Evolutionary conservation across 2,888 invertebrate genomes (phyloP).

Genomic region (Graphium colonna): DNA sequence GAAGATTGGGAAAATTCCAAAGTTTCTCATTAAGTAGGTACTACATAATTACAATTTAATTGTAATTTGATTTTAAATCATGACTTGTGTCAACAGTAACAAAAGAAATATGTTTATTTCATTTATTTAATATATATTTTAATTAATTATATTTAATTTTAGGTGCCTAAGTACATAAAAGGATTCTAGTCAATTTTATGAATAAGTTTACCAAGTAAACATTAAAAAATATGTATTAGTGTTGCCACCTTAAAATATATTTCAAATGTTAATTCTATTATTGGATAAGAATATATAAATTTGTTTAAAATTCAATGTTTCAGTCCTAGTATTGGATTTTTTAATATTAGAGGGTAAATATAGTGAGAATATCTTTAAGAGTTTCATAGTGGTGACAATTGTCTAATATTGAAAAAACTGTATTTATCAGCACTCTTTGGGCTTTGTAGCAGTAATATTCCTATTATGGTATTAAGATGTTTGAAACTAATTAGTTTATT

Average conservation of each 20-base stretch:
- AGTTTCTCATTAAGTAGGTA: slow-evolving; percentile 6
- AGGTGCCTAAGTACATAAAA: slow-evolving; percentile 52
- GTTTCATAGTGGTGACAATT: slow-evolving; percentile 32
- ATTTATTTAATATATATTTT: background rate
- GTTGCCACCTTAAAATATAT: slow-evolving; percentile 13
- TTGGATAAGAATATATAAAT: slow-evolving; percentile 2
- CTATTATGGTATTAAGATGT: slow-evolving; percentile 7
- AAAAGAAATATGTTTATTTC: slow-evolving; percentile 1
- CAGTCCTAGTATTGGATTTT: slow-evolving; percentile 9
- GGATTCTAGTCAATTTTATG: slow-evolving; percentile 66
- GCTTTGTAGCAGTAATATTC: slow-evolving; percentile 3
- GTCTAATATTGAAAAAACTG: slow-evolving; percentile 10
- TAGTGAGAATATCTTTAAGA: slow-evolving; percentile 44
- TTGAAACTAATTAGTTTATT: slow-evolving; percentile 3
- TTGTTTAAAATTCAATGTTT: slow-evolving; percentile 1
- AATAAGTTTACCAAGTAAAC: slow-evolving; percentile 23
- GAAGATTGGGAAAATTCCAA: slow-evolving; percentile 9
- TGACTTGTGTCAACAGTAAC: background rate
- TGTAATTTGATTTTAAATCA: slow-evolving; percentile 14
- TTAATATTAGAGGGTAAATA: slow-evolving; percentile 30
- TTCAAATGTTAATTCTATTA: slow-evolving; percentile 11
- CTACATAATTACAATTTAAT: slow-evolving; percentile 7
- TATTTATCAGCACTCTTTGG: background rate
- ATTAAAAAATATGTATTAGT: slow-evolving; percentile 17
- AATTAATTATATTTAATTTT: slow-evolving; percentile 27